These are phyloP conservation scores for Microplitis demolitor DNA, from an alignment of 1,140 invertebrate species.

Conservation along the genomic window DNA sequence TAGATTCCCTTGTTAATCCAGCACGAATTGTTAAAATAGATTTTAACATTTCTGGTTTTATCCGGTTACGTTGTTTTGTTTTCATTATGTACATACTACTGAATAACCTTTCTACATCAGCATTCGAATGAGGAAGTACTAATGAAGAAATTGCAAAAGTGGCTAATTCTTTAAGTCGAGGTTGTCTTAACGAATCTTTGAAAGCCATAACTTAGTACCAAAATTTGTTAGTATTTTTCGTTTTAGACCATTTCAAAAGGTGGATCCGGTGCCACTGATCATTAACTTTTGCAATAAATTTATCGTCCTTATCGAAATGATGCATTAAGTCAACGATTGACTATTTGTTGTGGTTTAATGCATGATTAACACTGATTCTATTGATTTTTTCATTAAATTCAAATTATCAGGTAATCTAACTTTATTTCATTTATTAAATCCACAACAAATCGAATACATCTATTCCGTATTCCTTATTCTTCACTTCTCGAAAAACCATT, in stretches of 20 bases:
- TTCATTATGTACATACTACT: not conserved
- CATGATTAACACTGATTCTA: not conserved
- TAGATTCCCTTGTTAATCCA: not conserved
- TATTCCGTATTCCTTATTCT: not conserved
- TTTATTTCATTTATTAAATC: slow-evolving; percentile 1
- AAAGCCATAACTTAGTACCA: slow-evolving; percentile 12
- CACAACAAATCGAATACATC: slow-evolving; percentile 9
- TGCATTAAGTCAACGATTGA: not conserved
- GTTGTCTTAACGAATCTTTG: slow-evolving; percentile 3
- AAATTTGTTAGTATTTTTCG: slow-evolving; percentile 8
- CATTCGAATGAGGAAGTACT: not conserved
- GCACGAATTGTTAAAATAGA: not conserved
- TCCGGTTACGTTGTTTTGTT: not conserved
- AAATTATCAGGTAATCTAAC: not conserved
- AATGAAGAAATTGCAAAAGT: not conserved
- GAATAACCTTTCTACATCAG: not conserved
- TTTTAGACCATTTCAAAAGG: not conserved
- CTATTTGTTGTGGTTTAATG: slow-evolving; percentile 19
- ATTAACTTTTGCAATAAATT: slow-evolving; percentile 7
- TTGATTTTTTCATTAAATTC: not conserved
- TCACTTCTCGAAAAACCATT: not conserved
- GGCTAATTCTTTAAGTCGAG: not conserved
- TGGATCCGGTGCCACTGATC: slow-evolving; percentile 7
- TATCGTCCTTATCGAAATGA: not conserved
- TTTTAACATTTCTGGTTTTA: not conserved